Base-by-base conservation (phyloP, 2,888 invertebrate genomes). In the Apotomis turbidana region DNA sequence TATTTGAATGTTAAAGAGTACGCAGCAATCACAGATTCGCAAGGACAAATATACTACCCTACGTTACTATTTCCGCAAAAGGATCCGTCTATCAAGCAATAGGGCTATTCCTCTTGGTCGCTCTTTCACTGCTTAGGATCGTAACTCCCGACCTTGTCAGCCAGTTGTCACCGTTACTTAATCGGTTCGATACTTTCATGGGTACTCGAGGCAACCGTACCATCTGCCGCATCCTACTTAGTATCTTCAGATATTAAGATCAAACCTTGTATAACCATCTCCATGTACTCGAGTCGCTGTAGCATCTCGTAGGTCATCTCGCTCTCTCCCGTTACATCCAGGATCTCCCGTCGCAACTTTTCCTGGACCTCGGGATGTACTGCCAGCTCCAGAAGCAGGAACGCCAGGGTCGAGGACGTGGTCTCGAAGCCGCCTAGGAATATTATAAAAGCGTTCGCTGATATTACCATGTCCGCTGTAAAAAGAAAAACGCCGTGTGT, bases 361-460 rank as follows among this genome's bases (percentile, higher is more conserved):
- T 91, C 87, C 82, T 95, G 95, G 0, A 95, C 90, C 0, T 87
- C 84, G 3, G 87, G 92, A 74, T 95, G 85, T 0, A 93, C 86
- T 0, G 94, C 94, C 63, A 95, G 81, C 82, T 94, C 94, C 78
- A 95, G 90, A 52, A 95, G 85, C 6, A 94, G 85, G 78, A 94
- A 95, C 36, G 94, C 93, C 61, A 95, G 87, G 0, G 94, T 94
- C 0, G 94, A 93, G 0, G 94, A 94, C 0, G 95, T 94, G 5
- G 95, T 95, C 83, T 95, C 95, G 80, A 94, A 95, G 0, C 95
- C 95, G 0, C 95, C 95, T 9, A 94, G 85, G 81, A 95, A 95
- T 76, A 95, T 95, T 68, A 95, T 93, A 77, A 94, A 93, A 0
- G 94, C 94, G 70, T 95, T 94, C 0, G 95, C 94, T 52, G 94